phyloP scores from a whole-genome alignment of 2,888 invertebrate genomes.

The Amphipoea lucens region DNA sequence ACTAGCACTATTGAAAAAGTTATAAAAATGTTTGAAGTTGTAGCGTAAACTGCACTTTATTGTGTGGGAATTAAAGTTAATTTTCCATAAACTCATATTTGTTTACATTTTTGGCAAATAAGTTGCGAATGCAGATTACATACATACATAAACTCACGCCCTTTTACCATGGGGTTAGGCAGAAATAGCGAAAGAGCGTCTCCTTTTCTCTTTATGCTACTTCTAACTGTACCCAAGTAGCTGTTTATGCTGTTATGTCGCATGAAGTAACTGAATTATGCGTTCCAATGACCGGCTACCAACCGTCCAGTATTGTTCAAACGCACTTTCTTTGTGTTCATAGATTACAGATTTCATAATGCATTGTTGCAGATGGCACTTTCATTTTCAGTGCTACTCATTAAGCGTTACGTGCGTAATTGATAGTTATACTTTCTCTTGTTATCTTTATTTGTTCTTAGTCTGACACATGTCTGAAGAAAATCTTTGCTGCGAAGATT shows the following conservation, averaged over 20 bases:
- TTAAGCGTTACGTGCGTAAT: conserved; percentile 64
- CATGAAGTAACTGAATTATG: conserved; percentile 71
- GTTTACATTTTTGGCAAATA: too few relatives aligned
- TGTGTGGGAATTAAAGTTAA: too few relatives aligned
- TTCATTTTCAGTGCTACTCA: conserved; percentile 62
- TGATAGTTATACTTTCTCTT: conserved; percentile 59
- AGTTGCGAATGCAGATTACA: too few relatives aligned
- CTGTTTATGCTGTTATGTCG: conserved; percentile 67
- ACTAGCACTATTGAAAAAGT: too few relatives aligned
- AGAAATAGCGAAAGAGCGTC: neutral
- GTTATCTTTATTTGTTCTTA: conserved; percentile 46
- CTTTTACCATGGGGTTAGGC: neutral
- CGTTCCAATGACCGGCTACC: conserved; percentile 73
- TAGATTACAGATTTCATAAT: conserved; percentile 66
- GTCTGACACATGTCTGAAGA: conserved; percentile 13
- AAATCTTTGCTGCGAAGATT: conserved; percentile 32
- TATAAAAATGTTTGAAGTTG: too few relatives aligned
- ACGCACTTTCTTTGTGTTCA: conserved; percentile 73
- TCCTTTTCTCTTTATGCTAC: neutral
- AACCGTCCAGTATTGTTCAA: conserved; percentile 79
- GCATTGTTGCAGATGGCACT: conserved; percentile 66
- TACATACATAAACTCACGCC: neutral
- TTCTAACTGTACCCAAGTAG: conserved; percentile 14
- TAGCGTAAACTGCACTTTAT: too few relatives aligned
- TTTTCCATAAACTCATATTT: too few relatives aligned